Evolutionary conservation across 2,113 vertebrate species (phyloP).

Genomic region (Lophura nycthemera): DNA sequence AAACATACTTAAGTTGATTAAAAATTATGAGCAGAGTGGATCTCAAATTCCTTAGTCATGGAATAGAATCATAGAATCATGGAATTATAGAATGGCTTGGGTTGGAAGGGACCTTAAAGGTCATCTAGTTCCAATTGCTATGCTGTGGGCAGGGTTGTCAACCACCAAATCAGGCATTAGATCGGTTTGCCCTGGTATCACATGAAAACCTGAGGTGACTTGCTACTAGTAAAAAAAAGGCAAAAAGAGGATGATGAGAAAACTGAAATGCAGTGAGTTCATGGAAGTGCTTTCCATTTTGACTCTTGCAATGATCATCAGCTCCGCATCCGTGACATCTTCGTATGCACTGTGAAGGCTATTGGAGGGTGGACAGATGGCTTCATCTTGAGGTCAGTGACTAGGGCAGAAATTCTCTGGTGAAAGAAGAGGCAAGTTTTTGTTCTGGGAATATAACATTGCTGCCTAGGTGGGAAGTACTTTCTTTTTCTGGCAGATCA

Average conservation of each 20-base stretch:
- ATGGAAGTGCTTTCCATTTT: conserved; percentile 23
- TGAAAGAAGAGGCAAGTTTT: conserved; percentile 11
- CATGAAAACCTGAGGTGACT: background rate
- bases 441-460: conserved; percentile 8
- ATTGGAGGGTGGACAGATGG: conserved; percentile 18
- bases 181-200: too few relatives aligned
- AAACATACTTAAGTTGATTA: background rate
- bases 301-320: background rate
- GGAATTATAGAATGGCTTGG: too few relatives aligned
- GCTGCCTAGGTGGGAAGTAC: background rate
- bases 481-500: background rate
- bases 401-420: conserved; percentile 22
- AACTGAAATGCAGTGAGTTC: background rate
- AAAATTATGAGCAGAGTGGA: background rate
- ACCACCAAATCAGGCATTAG: too few relatives aligned
- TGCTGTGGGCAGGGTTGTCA: too few relatives aligned
- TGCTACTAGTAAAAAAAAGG: background rate
- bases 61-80: too few relatives aligned
- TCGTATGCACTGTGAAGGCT: background rate
- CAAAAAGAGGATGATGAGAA: background rate
- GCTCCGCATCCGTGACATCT: background rate
- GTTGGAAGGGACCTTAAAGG: too few relatives aligned
- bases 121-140: too few relatives aligned
- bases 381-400: conserved; percentile 28
- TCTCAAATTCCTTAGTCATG: background rate